Evolutionary conservation across 2,113 vertebrate genomes (phyloP), one percentile per base, ranked within the genome.

Genomic region (Dryoscopus gambensis): DNA sequence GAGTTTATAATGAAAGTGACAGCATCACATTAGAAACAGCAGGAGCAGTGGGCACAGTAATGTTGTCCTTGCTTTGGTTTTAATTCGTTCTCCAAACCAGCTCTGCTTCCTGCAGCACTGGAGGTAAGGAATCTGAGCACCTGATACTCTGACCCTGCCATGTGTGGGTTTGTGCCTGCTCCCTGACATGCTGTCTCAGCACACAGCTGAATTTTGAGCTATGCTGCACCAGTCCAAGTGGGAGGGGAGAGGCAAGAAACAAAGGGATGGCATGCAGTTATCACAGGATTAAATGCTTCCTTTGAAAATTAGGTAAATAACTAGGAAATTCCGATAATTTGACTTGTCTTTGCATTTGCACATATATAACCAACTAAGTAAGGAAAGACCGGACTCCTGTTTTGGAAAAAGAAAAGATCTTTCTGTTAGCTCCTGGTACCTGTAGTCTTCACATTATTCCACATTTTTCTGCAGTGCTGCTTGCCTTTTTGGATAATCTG

Each of bases 1-100:
- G 37, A 87, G 59, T 53, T 95, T 93, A 81, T 62, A 87, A 76
- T 33, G 65, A 73, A 87, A 95, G 93, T 24, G 57, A 75, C 56
- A 87, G 40, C 67, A 30, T 6, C 63, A 78, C n/a, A 89, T 82
- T 80, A 95, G 92, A 63, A 89, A 84, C 7, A 73, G 14, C 57
- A 50, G 55, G 63, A 89, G 30, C 59, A 77, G 62, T 49, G 56
- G 46, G 60, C 17, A 75, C 63, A 78, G 44, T 21, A 75, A 50
- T 15, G 5, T 40, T 40, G 37, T 68, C 77, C 50, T 89, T 33
- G 13, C 33, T 84, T 55, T 71, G 39, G 27, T 70, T 91, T 83
- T 44, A 60, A 75, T 70, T 49, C 59, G 31, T 84, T 84, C 56
- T 83, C 55, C 49, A 53, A 42, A 44, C 2, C 59, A 63, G 42